Evolutionary conservation across 2,797 vertebrate genomes (phyloP).

Genomic region (Tragelaphus eurycerus): DNA sequence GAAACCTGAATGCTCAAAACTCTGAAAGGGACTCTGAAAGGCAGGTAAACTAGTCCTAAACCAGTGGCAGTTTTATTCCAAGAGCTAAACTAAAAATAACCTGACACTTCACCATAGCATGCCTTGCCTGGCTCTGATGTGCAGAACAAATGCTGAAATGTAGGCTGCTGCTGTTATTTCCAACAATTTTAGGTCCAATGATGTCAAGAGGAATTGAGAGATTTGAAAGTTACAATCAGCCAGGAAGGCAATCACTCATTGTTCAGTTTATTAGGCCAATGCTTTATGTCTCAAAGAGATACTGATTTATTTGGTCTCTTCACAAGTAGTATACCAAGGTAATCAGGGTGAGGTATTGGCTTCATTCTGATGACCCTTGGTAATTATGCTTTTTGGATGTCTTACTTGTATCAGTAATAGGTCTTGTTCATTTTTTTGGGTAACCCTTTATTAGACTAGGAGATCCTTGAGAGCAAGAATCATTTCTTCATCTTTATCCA

Average conservation of each 20-base stretch:
- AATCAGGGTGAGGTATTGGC: background rate
- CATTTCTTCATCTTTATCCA: background rate
- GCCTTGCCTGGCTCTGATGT: background rate
- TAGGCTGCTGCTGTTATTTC: background rate
- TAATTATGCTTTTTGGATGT: background rate
- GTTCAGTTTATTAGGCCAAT: background rate
- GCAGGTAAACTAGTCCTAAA: background rate
- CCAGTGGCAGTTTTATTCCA: conserved; percentile 20
- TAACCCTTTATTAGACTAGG: background rate
- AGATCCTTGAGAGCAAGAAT: background rate
- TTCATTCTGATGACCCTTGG: background rate
- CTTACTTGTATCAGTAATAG: background rate
- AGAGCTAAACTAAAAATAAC: conserved; percentile 59
- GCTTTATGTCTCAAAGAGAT: background rate
- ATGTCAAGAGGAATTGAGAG: background rate
- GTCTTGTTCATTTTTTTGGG: background rate
- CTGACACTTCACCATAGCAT: background rate
- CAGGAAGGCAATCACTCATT: background rate
- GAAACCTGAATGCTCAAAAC: background rate
- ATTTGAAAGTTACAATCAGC: background rate
- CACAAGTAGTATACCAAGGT: background rate
- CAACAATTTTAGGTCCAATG: background rate
- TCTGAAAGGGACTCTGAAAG: background rate
- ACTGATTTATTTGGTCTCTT: background rate
- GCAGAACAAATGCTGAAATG: background rate